Base-by-base conservation (phyloP, 2,888 invertebrate genomes). In the Nomada flava region DNA sequence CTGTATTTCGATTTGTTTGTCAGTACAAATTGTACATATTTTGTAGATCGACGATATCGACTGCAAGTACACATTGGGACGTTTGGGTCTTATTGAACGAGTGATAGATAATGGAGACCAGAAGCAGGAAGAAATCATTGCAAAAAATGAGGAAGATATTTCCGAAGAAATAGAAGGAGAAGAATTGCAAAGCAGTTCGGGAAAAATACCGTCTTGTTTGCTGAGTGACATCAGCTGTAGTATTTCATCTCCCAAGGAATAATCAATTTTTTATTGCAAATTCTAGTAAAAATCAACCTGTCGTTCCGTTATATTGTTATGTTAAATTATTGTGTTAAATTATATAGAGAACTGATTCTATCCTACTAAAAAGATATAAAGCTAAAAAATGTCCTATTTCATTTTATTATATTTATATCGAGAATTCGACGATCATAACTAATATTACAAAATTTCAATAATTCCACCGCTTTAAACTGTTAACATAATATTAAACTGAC, bases 81-180 rank as follows among this genome's bases (percentile, higher is more conserved):
- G 73, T 47, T 60, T 85, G 26, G 85, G 85, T 1, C 67, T 85
- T 26, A 60, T 85, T 26, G 67, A 70, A 44, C 64, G 62, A 7
- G 3, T 10, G 5, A 62, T 71, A 55, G 18, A 47, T 2, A 42
- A 53, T 0, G 36, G 15, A 57, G 57, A 57, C 4, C 20, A 55
- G 20, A 20, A 20, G 55, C 7, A 57, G 20, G 53, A n/a, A 10
- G 26, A 57, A 57, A 23, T 23, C 26, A 13, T 13, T 57, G 10
- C 18, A 65, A 5, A 47, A 5, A 15, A 68, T 42, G 15, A 52
- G 13, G 26, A 42, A 11, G 15, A 53, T 9, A 44, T 23, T 53
- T 1, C 20, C 63, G 18, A 76, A 75, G 57, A 50, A 20, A 2
- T 11, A 13, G 18, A 18, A 23, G 20, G 26, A 57, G n/a, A 44